These are phyloP conservation scores for Trachymyrmex cornetzi DNA, from an alignment of 1,140 invertebrate genomes.

Conservation along the genomic window DNA sequence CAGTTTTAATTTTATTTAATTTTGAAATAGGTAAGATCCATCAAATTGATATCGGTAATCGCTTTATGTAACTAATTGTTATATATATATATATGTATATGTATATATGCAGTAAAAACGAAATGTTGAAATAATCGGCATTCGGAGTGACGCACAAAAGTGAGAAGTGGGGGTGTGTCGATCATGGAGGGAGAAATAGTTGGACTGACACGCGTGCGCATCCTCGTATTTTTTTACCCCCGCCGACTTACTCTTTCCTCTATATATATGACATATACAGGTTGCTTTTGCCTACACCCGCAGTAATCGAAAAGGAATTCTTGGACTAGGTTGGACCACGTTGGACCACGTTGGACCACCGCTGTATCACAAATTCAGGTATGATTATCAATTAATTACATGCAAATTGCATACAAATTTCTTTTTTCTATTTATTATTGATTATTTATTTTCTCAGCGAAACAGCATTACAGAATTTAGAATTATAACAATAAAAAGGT, in stretches of 20 bases:
- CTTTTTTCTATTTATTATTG: neutral
- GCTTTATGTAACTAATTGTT: constrained; percentile 26
- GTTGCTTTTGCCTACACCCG: constrained; percentile 80
- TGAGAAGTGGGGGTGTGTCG: constrained; percentile 13
- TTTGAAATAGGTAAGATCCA: neutral
- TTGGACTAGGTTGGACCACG: neutral
- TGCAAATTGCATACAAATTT: neutral
- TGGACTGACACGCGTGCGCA: constrained; percentile 80
- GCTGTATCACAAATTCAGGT: constrained; percentile 72
- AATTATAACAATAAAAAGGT: neutral
- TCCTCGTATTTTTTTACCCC: constrained; percentile 78
- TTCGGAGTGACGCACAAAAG: constrained; percentile 19
- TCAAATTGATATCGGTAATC: neutral
- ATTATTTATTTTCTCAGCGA: neutral
- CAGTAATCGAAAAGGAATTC: constrained; percentile 76
- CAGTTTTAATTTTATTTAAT: neutral
- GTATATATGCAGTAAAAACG: neutral
- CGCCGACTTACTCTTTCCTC: constrained; percentile 74
- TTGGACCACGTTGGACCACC: neutral
- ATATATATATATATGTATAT: too few species aligned
- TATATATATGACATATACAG: constrained; percentile 85
- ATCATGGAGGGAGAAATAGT: constrained; percentile 12
- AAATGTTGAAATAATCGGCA: neutral
- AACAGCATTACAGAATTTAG: neutral
- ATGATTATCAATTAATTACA: constrained; percentile 48